Base-by-base conservation (phyloP, 2,888 invertebrate species). In the Cartodere bifasciata region DNA sequence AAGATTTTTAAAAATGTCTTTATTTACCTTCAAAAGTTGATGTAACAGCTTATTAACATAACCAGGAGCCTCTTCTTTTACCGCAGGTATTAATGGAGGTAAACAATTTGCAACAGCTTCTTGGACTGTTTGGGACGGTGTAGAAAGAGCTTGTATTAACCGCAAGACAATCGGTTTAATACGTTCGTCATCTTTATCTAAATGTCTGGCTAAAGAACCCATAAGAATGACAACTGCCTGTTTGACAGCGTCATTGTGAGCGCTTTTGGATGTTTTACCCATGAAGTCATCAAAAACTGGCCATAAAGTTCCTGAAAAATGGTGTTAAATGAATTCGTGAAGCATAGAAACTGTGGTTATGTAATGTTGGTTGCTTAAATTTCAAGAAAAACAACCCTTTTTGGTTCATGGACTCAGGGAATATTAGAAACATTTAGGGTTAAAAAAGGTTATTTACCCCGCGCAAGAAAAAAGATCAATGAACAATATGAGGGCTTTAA, bases 71-170 rank as follows among this genome's bases (percentile, higher is more conserved):
- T 94, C 90, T 23, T 84, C 83, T 56, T 85, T 87, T 12, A 98
- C 80, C 0, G 90, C 85, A 1, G 88, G 86, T 41, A 97, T 88
- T 36, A 98, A 63, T 47, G 88, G 86, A 0, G 95, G 92, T 38
- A 98, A 65, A 54, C 97, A 98, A 59, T 91, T 88, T 24, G 94
- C 87, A 0, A 97, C 95, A 0, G 97, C 87, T 62, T 94, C 92
- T 69, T 98, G 97, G 0, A 97, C 83, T 67, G 88, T 87, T 56
- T 97, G 94, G 21, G 95, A 94, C 7, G 98, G 98, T 21, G 97
- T 98, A 17, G 86, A 85, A 3, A 98, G 67, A 1, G 95, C 87
- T 29, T 86, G 78, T 29, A 98, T 75, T 25, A 98, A 67, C 35
- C 94, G 72, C 46, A 78, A 74, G 5, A 97, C 82, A 49, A 98